Base-by-base conservation (phyloP, 2,113 vertebrate species). In the Conger conger region DNA sequence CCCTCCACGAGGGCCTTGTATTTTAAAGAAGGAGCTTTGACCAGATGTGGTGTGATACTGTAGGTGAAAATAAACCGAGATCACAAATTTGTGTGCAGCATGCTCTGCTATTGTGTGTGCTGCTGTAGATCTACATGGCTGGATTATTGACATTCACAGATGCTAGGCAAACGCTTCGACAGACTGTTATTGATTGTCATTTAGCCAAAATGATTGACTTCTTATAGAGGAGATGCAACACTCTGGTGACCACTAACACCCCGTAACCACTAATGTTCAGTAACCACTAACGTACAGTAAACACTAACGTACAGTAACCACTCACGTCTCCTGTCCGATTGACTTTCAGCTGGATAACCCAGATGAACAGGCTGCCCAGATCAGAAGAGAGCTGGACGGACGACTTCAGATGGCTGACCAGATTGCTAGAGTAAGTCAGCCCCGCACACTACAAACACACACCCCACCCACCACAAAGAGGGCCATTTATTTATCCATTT, bases 401-500 rank as follows among this genome's bases (percentile, higher is more conserved):
- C 96, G 98, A 57, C 96, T 99, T 80, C 98, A 99, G 88, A 99
- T 99, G 98, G 98, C 98, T 57, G 98, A 99, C 88, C 98, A 99
- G 91, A 99, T 99, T 80, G 95, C 97, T 54, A 96, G 97, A 95
- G 98, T 99, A 96, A 96, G 93, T 86, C 82, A 79, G 18, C 23
- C 35, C 23, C 11, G n/a, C n/a, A n/a, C n/a, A n/a, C n/a, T n/a
- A n/a, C n/a, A n/a, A n/a, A n/a, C 27, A 36, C 57, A 68, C 57
- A 63, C 27, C 40, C 18, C 63, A 80, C 0, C 30, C n/a, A 40
- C 53, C n/a, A 30, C 68, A 73, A 73, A 33, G n/a, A 73, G 8
- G 4, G 27, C 27, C 9, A 11, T 57, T 57, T 57, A 11, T 18
- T 20, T 13, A 13, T 15, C 7, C 45, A 50, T 50, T 50, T 50